Base-by-base conservation (phyloP, 2,888 invertebrate species). In the Athalia cordata region DNA sequence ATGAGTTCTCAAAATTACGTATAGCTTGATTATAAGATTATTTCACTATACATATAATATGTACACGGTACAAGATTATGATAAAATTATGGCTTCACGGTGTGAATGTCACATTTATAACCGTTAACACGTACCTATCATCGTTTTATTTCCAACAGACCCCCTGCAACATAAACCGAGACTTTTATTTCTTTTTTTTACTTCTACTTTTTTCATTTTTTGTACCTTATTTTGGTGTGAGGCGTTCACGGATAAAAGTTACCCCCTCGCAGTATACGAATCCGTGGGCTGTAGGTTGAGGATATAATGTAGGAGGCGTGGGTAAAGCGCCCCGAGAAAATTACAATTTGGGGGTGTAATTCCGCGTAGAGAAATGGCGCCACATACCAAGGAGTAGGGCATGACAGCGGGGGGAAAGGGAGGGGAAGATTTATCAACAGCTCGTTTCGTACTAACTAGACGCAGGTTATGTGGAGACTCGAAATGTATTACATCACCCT, bases 331-430 rank as follows among this genome's bases (percentile, higher is more conserved):
- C 80, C 86, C 87, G 86, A 86, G 86, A 87, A 88, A 89, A 89
- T 89, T 89, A 89, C 89, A 88, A 89, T 89, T 89, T 88, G 86
- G 88, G 86, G 87, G 86, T 89, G 89, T 88, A 89, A 89, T 89
- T 88, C 85, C 87, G 87, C 79, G 70, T 83, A 84, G 89, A 89
- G 89, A 88, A 89, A 89, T 89, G 89, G 89, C 85, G 85, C 81
- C 86, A 87, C 89, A 89, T 89, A 89, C 88, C 82, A 80, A 82
- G 79, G 66, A 79, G 77, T 79, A 59, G 79, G 74, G 78, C 78
- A 78, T 67, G 79, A 81, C 78, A 79, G 79, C 78, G 81, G 79
- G 80, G 77, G 80, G 65, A 62, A 79, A 78, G 78, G 77, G 82
- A 83, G 81, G 81, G 85, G 83, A 84, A 86, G 87, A 88, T 88